Evolutionary conservation across 2,888 invertebrate species (phyloP).

Genomic region (Nipponacmea schrenckii): DNA sequence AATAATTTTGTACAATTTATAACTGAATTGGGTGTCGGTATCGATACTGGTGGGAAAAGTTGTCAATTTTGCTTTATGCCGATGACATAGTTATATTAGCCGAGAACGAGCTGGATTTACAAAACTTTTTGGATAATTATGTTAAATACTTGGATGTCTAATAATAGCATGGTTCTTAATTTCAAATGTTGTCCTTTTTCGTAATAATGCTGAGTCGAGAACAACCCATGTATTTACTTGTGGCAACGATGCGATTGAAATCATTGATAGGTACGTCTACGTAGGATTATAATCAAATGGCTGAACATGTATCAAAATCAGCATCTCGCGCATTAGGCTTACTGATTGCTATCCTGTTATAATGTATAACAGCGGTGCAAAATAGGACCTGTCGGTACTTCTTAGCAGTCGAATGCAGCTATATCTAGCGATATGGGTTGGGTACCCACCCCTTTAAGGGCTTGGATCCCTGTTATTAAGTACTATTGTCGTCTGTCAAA

Average conservation of each 20-base stretch:
- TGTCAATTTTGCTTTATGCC: slow-evolving; percentile 31
- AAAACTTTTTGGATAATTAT: slow-evolving; percentile 25
- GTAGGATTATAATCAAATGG: slow-evolving; percentile 26
- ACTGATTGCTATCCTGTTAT: too few relatives aligned
- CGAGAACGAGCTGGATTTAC: slow-evolving; percentile 27
- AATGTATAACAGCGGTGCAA: slow-evolving; percentile 12
- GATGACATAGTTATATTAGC: slow-evolving; percentile 27
- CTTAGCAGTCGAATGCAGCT: slow-evolving; percentile 16
- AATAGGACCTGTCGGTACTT: slow-evolving; percentile 15
- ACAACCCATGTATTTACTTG: slow-evolving; percentile 20
- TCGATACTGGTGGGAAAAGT: slow-evolving; percentile 19
- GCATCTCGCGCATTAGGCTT: slow-evolving; percentile 17
- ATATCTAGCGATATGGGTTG: slow-evolving; percentile 6
- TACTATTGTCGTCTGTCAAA: neutral
- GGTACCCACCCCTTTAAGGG: slow-evolving; percentile 13
- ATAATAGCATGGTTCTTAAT: slow-evolving; percentile 28
- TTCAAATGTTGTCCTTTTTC: slow-evolving; percentile 32
- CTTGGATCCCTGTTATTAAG: neutral
- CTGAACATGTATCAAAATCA: slow-evolving; percentile 9
- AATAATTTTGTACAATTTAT: slow-evolving; percentile 25
- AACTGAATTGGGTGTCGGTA: slow-evolving; percentile 23
- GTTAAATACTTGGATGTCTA: slow-evolving; percentile 26
- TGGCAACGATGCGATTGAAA: slow-evolving; percentile 17
- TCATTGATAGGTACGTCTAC: slow-evolving; percentile 24
- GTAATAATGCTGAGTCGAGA: slow-evolving; percentile 9